A percentile compares a stretch with the other conserved stretches of the same genome.
Conservation (phyloP, 64 coral and sea anemone species). For the Pachyseris speciosa region DNA sequence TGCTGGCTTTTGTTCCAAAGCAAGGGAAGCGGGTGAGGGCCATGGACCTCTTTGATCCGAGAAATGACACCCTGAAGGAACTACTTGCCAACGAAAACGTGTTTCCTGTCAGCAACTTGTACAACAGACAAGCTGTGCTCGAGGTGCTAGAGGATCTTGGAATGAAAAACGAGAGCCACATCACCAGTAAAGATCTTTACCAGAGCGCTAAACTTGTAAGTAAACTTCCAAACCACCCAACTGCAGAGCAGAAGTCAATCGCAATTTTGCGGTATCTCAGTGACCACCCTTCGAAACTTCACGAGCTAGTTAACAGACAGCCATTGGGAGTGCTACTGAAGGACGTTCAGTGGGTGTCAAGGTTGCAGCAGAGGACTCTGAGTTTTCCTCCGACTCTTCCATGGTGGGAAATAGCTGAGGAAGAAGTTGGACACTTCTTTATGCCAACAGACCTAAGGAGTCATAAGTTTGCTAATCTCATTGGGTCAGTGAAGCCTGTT, state of each 20-base stretch:
- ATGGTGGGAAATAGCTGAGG: background rate
- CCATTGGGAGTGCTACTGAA: background rate
- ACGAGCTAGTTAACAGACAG: background rate
- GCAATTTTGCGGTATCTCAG: constrained; percentile 58
- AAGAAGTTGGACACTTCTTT: background rate
- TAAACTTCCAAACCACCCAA: background rate
- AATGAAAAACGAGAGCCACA: constrained; percentile 27
- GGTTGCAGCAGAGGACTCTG: constrained; percentile 3
- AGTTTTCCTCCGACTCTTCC: constrained; percentile 46
- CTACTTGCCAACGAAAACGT: constrained; percentile 23
- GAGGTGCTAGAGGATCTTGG: constrained; percentile 13
- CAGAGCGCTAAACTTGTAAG: constrained; percentile 37
- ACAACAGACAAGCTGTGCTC: background rate
- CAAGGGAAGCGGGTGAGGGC: background rate
- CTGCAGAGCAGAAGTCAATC: constrained; percentile 46
- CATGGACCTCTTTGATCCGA: constrained; percentile 28
- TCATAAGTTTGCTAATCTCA: constrained; percentile 28
- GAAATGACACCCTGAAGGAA: background rate
- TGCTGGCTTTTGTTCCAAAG: constrained; percentile 11
- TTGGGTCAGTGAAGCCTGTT: constrained; percentile 59
- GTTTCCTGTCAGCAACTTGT: background rate
- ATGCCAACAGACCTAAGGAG: constrained; percentile 42
- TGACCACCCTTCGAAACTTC: background rate
- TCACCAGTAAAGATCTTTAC: constrained; percentile 55
- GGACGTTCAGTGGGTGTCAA: constrained; percentile 48